Evolutionary conservation across 2,888 invertebrate genomes (phyloP).

Genomic region (Leptothorax acervorum): DNA sequence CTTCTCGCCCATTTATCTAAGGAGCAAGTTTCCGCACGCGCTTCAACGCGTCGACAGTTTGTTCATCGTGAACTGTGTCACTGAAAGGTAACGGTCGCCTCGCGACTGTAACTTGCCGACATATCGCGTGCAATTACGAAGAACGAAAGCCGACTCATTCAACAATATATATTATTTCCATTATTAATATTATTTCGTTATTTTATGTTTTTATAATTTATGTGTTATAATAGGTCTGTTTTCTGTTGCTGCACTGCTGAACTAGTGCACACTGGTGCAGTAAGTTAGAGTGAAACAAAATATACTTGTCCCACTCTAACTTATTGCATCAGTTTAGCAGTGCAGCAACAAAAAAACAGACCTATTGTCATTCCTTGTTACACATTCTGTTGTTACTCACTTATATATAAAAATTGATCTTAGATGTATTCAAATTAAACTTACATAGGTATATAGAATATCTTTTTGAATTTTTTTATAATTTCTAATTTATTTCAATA

Average conservation of each 20-base stretch:
- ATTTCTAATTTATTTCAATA: constrained; percentile 1
- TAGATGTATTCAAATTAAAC: not conserved
- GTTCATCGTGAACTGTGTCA: constrained; percentile 57
- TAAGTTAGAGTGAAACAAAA: too few relatives aligned
- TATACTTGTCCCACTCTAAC: too few relatives aligned
- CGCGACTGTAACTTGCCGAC: constrained; percentile 42
- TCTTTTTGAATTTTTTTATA: not conserved
- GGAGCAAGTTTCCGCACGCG: constrained; percentile 68
- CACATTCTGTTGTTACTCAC: not conserved
- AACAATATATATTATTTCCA: not conserved
- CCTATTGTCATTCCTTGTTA: not conserved
- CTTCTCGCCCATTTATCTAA: constrained; percentile 57
- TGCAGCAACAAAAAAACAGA: too few relatives aligned
- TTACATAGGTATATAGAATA: not conserved
- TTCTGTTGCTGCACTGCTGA: too few relatives aligned
- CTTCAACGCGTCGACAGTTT: constrained; percentile 54
- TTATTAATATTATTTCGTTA: not conserved
- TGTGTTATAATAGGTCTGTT: not conserved
- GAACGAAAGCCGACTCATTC: constrained; percentile 1
- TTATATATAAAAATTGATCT: not conserved
- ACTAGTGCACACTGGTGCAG: too few relatives aligned
- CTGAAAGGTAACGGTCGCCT: constrained; percentile 45
- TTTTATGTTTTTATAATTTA: not conserved
- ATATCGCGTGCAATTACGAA: constrained; percentile 28
- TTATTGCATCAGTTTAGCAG: too few relatives aligned